Conservation (phyloP, 1,140 invertebrate genomes). For the Eriocheir sinensis region DNA sequence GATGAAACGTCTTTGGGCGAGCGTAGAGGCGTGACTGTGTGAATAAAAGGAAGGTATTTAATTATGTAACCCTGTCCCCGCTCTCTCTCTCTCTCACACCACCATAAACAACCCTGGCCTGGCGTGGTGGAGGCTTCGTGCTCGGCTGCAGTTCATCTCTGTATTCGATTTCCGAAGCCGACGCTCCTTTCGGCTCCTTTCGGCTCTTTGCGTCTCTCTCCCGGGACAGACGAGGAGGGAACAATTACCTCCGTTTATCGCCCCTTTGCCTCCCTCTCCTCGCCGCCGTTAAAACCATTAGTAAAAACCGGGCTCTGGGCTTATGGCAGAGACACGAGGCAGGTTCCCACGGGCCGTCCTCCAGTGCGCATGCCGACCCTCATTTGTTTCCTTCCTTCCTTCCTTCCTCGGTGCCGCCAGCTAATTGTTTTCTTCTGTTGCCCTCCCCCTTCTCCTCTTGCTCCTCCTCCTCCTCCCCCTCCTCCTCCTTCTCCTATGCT, state of each 20-base stretch:
- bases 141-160: background rate
- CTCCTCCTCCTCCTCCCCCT: too few relatives aligned
- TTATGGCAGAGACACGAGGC: constrained; percentile 10
- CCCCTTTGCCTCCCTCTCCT: constrained; percentile 10
- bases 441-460: background rate
- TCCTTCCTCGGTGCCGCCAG: background rate
- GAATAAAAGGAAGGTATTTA: background rate
- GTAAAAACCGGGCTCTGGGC: background rate
- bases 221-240: background rate
- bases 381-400: constrained; percentile 24
- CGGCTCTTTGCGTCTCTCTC: background rate
- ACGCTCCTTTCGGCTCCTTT: background rate
- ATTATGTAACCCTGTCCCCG: background rate
- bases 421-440: constrained; percentile 9
- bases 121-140: background rate
- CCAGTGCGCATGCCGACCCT: background rate
- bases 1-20: background rate
- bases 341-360: background rate
- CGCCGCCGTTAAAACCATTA: constrained; percentile 21
- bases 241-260: constrained; percentile 16
- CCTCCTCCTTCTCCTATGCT: too few relatives aligned
- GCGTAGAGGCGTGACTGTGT: background rate
- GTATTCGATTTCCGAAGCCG: constrained; percentile 1
- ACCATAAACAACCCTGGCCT: background rate
- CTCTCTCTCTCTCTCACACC: constrained; percentile 20